A percentile compares a stretch with the other conserved stretches of the same genome.
These are phyloP conservation scores for Cosmopolites sordidus DNA, from an alignment of 2,888 invertebrate genomes.

Conservation along the genomic window DNA sequence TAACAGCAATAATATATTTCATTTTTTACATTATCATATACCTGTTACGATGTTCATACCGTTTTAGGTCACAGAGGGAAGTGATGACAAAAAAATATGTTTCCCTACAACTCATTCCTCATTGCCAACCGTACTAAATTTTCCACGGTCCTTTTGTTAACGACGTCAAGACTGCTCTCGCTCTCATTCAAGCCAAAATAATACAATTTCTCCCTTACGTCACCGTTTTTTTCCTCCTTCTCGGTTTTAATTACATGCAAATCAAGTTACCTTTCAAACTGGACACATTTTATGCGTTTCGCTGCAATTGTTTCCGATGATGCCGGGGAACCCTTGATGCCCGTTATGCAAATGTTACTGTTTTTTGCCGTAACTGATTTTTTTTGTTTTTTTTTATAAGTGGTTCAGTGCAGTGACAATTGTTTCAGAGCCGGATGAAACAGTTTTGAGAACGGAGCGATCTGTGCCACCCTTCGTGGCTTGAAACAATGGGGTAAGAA, in stretches of 20 bases:
- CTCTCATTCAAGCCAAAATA: slow-evolving; percentile 19
- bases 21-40: not conserved
- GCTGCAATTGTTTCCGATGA: slow-evolving; percentile 20
- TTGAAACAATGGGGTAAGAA: slow-evolving; percentile 21
- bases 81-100: not conserved
- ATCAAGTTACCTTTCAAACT: slow-evolving; percentile 29
- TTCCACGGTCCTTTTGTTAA: slow-evolving; percentile 18
- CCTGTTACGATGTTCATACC: not conserved
- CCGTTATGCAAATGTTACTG: slow-evolving; percentile 18
- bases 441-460: slow-evolving; percentile 24
- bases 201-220: slow-evolving; percentile 21
- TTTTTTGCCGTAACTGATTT: slow-evolving; percentile 25
- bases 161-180: slow-evolving; percentile 13
- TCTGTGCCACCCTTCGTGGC: slow-evolving; percentile 18
- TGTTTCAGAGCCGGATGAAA: slow-evolving; percentile 25
- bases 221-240: slow-evolving; percentile 20
- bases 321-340: not conserved
- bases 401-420: slow-evolving; percentile 24
- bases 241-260: slow-evolving; percentile 29
- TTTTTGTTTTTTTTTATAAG: slow-evolving; percentile 25
- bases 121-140: slow-evolving; percentile 12
- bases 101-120: not conserved
- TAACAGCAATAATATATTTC: no score
- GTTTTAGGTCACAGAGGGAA: not conserved
- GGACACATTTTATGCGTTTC: slow-evolving; percentile 28